Evolutionary conservation across 2,113 vertebrate species (phyloP).

Genomic region (Rhadina sibilatrix): DNA sequence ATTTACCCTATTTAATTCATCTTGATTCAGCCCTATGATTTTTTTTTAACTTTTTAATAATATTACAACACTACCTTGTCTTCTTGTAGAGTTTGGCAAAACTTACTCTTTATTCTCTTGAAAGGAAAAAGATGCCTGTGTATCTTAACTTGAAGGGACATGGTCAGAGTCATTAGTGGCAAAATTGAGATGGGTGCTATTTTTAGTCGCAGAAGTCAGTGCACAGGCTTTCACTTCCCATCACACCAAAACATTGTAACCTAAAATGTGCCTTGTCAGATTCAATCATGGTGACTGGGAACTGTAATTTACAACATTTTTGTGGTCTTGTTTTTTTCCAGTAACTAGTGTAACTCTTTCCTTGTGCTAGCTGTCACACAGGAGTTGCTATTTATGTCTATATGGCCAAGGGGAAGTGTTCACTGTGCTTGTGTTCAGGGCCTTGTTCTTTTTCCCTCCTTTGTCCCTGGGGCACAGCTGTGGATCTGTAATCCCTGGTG

Average conservation of each 20-base stretch:
- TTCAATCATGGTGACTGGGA: neutral
- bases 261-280: neutral
- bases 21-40: neutral
- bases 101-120: neutral
- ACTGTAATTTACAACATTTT: neutral
- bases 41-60: neutral
- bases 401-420: neutral
- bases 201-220: neutral
- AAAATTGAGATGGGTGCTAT: neutral
- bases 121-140: neutral
- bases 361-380: neutral
- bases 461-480: fast-evolving
- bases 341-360: neutral
- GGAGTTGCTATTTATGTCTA: neutral
- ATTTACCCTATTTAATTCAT: neutral
- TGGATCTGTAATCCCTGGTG: too few relatives aligned
- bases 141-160: neutral
- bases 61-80: neutral
- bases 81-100: neutral
- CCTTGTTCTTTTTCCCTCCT: neutral
- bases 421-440: neutral
- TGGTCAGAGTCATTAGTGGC: neutral
- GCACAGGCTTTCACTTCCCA: neutral
- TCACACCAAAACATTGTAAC: neutral
- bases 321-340: neutral